Percentiles rank a stretch among this genome's conserved stretches.
These are phyloP conservation scores for Macrotis lagotis DNA, from an alignment of 2,113 vertebrate species.

Conservation along the genomic window DNA sequence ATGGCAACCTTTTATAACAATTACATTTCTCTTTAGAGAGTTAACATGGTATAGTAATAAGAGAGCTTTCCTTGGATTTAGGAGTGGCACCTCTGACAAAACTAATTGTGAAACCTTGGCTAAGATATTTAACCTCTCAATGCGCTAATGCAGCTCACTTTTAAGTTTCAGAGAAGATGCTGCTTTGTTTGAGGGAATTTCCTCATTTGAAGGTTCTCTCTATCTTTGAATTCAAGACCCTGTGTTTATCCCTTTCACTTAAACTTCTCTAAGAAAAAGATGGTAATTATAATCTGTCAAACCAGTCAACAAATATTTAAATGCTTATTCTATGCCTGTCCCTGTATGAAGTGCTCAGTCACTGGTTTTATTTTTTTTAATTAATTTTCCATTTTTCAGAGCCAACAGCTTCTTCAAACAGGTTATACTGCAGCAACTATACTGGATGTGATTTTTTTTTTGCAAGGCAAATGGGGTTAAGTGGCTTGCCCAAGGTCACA, in stretches of 20 bases:
- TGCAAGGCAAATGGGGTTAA: too few species aligned
- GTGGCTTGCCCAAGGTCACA: too few species aligned
- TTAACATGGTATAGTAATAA: neutral
- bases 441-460: neutral
- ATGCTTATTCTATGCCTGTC: neutral
- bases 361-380: neutral
- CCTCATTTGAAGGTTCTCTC: too few species aligned
- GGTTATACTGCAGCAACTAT: neutral
- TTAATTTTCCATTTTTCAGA: neutral
- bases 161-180: too few species aligned
- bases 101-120: too few species aligned
- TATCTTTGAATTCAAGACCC: too few species aligned
- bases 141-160: too few species aligned
- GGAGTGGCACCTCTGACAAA: neutral
- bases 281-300: neutral
- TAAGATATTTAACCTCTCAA: too few species aligned
- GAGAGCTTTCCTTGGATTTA: neutral
- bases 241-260: too few species aligned
- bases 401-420: neutral
- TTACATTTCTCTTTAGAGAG: neutral
- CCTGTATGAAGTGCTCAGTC: neutral
- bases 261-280: too few species aligned
- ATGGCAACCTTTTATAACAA: neutral
- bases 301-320: neutral
- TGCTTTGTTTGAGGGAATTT: too few species aligned